A percentile compares a stretch with the other conserved stretches of the same genome.
Conservation (phyloP, 2,113 vertebrate genomes). For the Delphinapterus leucas region DNA sequence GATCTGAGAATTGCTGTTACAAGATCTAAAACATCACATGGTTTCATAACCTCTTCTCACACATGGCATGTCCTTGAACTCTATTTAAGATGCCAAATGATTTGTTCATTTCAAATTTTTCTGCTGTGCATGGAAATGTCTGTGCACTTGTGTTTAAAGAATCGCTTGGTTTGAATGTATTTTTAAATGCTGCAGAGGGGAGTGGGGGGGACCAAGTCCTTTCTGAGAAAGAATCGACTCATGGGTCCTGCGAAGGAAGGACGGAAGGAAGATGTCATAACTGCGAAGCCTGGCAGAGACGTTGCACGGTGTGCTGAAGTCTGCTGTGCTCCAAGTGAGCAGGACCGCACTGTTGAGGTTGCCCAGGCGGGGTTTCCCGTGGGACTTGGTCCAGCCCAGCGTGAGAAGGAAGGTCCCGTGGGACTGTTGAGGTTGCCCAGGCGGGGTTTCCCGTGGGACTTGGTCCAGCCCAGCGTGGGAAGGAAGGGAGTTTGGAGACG, state of each 20-base stretch:
- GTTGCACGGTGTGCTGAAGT: fast-evolving
- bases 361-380: not conserved
- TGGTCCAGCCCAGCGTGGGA: not conserved
- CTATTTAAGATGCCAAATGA: constrained; percentile 38
- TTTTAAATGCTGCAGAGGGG: constrained; percentile 18
- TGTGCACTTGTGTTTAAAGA: constrained; percentile 34
- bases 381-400: not conserved
- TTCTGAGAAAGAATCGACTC: not conserved
- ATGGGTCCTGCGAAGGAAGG: not conserved
- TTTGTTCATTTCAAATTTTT: constrained; percentile 28
- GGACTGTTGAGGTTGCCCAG: not conserved
- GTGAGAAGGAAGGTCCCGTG: not conserved
- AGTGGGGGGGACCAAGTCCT: not conserved
- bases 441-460: not conserved
- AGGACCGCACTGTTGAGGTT: not conserved
- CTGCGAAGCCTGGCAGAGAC: not conserved
- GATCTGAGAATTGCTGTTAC: not conserved
- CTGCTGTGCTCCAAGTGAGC: not conserved
- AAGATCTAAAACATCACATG: not conserved
- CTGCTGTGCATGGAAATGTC: not conserved
- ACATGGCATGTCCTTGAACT: constrained; percentile 51
- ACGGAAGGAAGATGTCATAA: not conserved
- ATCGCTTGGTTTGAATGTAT: constrained; percentile 20
- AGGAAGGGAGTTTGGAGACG: not conserved
- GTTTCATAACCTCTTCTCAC: constrained; percentile 58